Percentiles rank a stretch among this genome's conserved stretches.
phyloP scores from a whole-genome alignment of 2,888 invertebrate genomes.

The Alviniconcha strummeri region DNA sequence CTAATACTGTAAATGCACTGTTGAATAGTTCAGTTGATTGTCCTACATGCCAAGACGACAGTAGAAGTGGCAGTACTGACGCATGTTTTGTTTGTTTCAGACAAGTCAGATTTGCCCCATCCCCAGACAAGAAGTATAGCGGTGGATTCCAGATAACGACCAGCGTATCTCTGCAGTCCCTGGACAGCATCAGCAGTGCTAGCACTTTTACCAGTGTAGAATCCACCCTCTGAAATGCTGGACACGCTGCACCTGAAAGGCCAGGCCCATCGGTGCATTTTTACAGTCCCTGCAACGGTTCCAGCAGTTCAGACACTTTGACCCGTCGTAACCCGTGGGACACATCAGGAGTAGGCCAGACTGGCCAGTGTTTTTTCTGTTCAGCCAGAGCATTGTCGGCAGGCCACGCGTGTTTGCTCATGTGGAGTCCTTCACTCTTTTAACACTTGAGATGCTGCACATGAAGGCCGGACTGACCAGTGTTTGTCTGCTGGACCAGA shows the following conservation, averaged over 20 bases:
- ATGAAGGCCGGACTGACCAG: not conserved
- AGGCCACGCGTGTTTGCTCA: not conserved
- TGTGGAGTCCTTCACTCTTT: not conserved
- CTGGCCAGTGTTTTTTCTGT: not conserved
- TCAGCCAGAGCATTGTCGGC: not conserved
- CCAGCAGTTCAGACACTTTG: slow-evolving; percentile 51
- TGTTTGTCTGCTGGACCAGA: too few relatives aligned
- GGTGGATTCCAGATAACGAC: slow-evolving; percentile 26
- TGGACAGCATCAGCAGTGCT: slow-evolving; percentile 58
- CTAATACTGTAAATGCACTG: too few relatives aligned
- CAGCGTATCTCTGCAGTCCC: slow-evolving; percentile 54
- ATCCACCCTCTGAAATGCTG: slow-evolving; percentile 31
- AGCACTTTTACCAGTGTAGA: slow-evolving; percentile 44
- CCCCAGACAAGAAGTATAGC: slow-evolving; percentile 18
- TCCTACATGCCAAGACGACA: too few relatives aligned
- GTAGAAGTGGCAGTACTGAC: too few relatives aligned
- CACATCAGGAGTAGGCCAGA: not conserved
- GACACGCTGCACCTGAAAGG: too few relatives aligned
- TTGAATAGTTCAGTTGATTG: too few relatives aligned
- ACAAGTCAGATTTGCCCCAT: slow-evolving; percentile 40
- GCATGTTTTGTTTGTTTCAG: slow-evolving; percentile 28
- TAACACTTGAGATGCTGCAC: not conserved
- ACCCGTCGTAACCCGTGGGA: slow-evolving; percentile 14
- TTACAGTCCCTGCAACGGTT: slow-evolving; percentile 58
- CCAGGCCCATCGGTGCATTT: slow-evolving; percentile 39